These are phyloP conservation scores for Rhinopomastus cyanomelas DNA, from an alignment of 2,113 vertebrate genomes.

Conservation along the genomic window DNA sequence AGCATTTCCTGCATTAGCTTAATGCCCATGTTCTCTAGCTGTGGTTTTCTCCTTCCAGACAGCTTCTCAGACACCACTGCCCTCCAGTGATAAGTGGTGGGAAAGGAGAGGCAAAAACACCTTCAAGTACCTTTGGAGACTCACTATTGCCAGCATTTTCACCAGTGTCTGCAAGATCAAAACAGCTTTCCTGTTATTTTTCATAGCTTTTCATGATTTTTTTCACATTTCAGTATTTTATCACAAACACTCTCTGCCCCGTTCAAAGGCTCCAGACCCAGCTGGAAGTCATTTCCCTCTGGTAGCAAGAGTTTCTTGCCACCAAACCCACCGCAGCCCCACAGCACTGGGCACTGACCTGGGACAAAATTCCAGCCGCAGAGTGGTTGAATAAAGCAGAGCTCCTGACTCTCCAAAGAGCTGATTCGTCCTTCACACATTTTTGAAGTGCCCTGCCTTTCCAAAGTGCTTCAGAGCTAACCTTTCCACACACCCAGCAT, in stretches of 20 bases:
- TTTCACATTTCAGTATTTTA: too few relatives aligned
- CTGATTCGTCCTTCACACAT: background rate
- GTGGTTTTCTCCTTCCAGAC: background rate
- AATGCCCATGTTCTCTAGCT: background rate
- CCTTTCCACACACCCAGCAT: accelerated
- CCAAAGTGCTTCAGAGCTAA: background rate
- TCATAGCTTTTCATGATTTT: background rate
- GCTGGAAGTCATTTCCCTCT: background rate
- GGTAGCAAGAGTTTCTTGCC: background rate
- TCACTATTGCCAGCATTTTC: background rate
- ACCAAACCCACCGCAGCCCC: accelerated
- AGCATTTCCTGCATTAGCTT: too few relatives aligned
- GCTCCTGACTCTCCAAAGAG: background rate
- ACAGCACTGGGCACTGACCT: accelerated
- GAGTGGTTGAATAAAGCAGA: background rate
- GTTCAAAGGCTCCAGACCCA: background rate
- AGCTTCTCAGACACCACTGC: conserved; percentile 27
- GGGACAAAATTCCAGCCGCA: background rate
- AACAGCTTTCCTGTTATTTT: background rate
- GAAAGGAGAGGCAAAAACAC: background rate
- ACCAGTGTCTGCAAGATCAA: too few relatives aligned
- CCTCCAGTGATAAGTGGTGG: conserved; percentile 44
- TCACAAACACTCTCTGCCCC: too few relatives aligned
- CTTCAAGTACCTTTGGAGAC: background rate
- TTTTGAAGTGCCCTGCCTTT: background rate